Conservation (phyloP, 1,140 invertebrate genomes). For the Chlorops oryzae region DNA sequence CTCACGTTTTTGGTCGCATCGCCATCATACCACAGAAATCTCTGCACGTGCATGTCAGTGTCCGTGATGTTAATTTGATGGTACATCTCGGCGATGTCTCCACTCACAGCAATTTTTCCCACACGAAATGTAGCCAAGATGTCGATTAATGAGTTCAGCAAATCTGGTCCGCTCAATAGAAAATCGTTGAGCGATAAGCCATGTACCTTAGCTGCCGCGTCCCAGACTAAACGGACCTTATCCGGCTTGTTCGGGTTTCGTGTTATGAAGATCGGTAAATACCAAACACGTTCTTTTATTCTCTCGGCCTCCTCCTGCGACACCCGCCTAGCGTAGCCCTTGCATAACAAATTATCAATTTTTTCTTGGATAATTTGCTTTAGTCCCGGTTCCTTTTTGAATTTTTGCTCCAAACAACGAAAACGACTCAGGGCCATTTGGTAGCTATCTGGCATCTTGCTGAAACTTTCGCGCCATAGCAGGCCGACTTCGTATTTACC, state of each 20-base stretch:
- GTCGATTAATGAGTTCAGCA: not conserved
- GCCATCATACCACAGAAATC: no score
- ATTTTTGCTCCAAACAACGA: no score
- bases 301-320: not conserved
- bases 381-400: no score
- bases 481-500: no score
- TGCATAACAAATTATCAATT: no score
- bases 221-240: constrained; percentile 21
- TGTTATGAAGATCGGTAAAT: constrained; percentile 28
- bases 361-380: no score
- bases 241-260: constrained; percentile 22
- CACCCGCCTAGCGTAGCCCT: not conserved
- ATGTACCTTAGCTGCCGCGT: constrained; percentile 26
- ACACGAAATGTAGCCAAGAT: not conserved
- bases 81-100: constrained; percentile 3
- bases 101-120: not conserved
- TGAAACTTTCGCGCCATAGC: no score
- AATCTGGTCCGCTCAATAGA: not conserved
- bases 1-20: no score
- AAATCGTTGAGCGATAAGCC: not conserved
- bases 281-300: not conserved
- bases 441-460: no score
- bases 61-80: no score
- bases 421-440: no score
- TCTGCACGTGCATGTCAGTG: no score